Percentiles rank a stretch among this genome's conserved stretches.
Conservation (phyloP, 2,113 vertebrate genomes). For the Chaenocephalus aceratus region DNA sequence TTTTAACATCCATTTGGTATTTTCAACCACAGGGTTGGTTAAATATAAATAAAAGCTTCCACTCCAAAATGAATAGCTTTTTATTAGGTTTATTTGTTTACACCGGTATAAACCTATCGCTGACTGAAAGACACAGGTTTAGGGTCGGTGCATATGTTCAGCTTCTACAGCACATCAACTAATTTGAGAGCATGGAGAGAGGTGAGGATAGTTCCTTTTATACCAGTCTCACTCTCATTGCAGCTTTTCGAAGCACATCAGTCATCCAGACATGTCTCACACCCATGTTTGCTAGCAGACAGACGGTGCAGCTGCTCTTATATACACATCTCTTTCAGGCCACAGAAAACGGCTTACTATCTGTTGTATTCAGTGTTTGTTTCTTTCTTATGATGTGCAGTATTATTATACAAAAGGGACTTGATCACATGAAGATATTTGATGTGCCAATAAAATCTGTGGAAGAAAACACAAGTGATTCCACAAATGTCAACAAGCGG, state of each 20-base stretch:
- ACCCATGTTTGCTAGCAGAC: conserved; percentile 22
- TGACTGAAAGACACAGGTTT: not conserved
- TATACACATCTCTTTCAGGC: conserved; percentile 47
- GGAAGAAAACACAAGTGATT: not conserved
- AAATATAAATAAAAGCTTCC: not conserved
- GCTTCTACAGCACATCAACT: too few species aligned
- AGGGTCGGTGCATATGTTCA: not conserved
- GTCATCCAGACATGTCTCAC: conserved; percentile 39
- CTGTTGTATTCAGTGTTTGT: not conserved
- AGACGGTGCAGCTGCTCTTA: conserved; percentile 43
- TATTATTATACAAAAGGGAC: conserved; percentile 10
- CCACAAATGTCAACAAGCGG: not conserved
- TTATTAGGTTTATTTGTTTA: not conserved
- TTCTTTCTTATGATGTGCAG: not conserved
- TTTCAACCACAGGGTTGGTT: not conserved
- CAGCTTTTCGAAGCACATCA: conserved; percentile 54
- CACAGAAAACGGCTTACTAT: conserved; percentile 26
- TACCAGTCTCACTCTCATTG: conserved; percentile 3
- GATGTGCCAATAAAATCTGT: not conserved
- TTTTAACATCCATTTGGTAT: not conserved
- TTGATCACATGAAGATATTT: not conserved
- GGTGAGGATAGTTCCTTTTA: not conserved
- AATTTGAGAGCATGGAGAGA: not conserved
- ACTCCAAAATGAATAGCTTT: not conserved
- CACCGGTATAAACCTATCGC: not conserved